Conservation (phyloP, 2,888 invertebrate genomes). For the Trissolcus brochymenae region DNA sequence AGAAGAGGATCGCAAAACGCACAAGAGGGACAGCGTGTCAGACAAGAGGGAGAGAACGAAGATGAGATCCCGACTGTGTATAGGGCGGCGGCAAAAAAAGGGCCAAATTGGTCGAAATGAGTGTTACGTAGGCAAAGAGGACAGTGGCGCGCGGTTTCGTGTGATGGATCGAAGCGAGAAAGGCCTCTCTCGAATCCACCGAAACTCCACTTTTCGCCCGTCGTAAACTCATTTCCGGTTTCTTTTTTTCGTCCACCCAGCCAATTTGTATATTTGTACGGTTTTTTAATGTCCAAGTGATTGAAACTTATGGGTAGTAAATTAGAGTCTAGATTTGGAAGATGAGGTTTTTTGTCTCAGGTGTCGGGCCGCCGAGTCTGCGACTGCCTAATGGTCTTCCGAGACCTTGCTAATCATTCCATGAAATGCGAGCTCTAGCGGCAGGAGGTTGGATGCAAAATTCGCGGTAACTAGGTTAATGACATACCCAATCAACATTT, state of each 20-base stretch:
- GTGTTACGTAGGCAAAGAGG: constrained; percentile 68
- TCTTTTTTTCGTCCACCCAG: constrained; percentile 15
- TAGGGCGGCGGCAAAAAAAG: constrained; percentile 66
- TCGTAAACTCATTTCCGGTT: constrained; percentile 51
- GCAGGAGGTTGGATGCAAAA: constrained; percentile 3
- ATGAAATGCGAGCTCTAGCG: constrained; percentile 16
- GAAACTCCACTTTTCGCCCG: constrained; percentile 35
- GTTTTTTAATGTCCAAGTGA: constrained; percentile 40
- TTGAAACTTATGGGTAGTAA: constrained; percentile 52
- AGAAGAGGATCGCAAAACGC: constrained; percentile 54
- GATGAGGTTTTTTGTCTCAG: constrained; percentile 41
- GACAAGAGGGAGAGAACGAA: constrained; percentile 39
- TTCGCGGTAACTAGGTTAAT: constrained; percentile 28
- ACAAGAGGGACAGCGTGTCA: constrained; percentile 33
- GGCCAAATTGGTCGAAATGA: constrained; percentile 70
- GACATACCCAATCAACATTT: background rate
- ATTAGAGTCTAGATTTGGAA: constrained; percentile 44
- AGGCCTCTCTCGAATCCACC: constrained; percentile 14
- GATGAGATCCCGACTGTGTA: constrained; percentile 67
- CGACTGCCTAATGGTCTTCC: constrained; percentile 33
- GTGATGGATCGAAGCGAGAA: constrained; percentile 35
- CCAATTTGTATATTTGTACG: constrained; percentile 49
- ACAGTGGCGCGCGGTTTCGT: constrained; percentile 60
- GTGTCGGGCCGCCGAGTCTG: constrained; percentile 31
- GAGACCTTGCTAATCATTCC: constrained; percentile 44